Base-by-base conservation (phyloP, 2,888 invertebrate species). In the Matsumyia berberina region DNA sequence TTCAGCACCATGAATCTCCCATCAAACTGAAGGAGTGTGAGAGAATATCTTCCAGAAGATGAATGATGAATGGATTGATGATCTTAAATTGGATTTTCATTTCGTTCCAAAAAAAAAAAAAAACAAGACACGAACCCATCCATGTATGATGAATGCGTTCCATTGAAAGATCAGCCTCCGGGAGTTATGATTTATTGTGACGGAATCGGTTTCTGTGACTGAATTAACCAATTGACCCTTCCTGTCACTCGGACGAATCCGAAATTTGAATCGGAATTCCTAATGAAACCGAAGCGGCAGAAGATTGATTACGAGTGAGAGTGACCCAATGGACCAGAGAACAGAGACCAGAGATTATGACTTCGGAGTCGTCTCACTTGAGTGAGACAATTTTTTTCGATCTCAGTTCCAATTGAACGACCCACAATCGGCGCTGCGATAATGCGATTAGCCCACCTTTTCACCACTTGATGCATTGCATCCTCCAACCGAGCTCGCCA, bases 191-290 rank as follows among this genome's bases (percentile, higher is more conserved):
- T 74, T 74, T 64, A 74, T 74, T 55, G 55, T 64, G 29, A 31
- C n/a, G 24, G 33, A 74, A 35, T 46, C 35, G 74, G 46, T 64
- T 24, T 64, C 46, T 64, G 46, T 57, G 64, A 74, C 74, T 74
- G 74, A 74, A 74, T 74, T 64, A 74, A 74, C 49, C 64, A 74
- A 74, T 74, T 74, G 62, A 74, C 74, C 73, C 44, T 24, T n/a
- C 24, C 33, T 44, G 24, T 24, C 62, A 42, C 64, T 39, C 35
- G 4, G 5, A 35, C n/a, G n/a, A 60, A 53, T 60, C 62, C 31
- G 39, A 62, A 19, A 33, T 42, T 17, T n/a, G 24, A 11, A 5
- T 46, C 2, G 24, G 37, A 35, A 12, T 46, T 46, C 17, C 33
- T 19, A 64, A 64, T 49, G 33, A 64, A 49, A 12, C 19, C 17